These are phyloP conservation scores for Poeciliopsis prolifica DNA, from an alignment of 2,113 vertebrate genomes.

Conservation along the genomic window DNA sequence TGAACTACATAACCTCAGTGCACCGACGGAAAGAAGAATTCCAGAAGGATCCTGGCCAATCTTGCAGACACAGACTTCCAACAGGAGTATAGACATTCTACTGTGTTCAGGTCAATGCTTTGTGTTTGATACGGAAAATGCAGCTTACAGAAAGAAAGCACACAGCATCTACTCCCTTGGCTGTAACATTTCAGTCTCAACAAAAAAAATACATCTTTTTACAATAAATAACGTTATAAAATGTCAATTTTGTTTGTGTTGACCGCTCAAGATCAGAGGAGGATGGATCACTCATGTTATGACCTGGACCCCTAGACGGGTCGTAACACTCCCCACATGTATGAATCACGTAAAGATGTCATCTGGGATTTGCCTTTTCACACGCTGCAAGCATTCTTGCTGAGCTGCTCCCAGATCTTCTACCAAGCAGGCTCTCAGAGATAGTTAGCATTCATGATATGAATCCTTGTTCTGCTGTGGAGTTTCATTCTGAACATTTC, in stretches of 20 bases:
- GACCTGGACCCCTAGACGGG: too few relatives aligned
- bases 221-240: too few relatives aligned
- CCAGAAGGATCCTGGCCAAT: neutral
- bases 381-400: neutral
- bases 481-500: conserved; percentile 1
- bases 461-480: conserved; percentile 1
- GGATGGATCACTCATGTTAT: too few relatives aligned
- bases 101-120: neutral
- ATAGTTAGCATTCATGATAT: neutral
- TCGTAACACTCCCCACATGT: neutral
- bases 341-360: conserved; percentile 2
- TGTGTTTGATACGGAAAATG: conserved; percentile 8
- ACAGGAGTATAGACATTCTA: neutral
- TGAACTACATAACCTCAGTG: neutral
- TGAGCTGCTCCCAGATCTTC: neutral
- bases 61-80: neutral
- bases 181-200: too few relatives aligned
- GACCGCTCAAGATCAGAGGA: too few relatives aligned
- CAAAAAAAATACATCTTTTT: too few relatives aligned
- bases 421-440: neutral
- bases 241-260: too few relatives aligned
- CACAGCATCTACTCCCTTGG: neutral
- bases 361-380: neutral
- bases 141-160: neutral
- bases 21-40: conserved; percentile 3